phyloP scores from a whole-genome alignment of 2,888 invertebrate species.

The Drosophila paramelanica region DNA sequence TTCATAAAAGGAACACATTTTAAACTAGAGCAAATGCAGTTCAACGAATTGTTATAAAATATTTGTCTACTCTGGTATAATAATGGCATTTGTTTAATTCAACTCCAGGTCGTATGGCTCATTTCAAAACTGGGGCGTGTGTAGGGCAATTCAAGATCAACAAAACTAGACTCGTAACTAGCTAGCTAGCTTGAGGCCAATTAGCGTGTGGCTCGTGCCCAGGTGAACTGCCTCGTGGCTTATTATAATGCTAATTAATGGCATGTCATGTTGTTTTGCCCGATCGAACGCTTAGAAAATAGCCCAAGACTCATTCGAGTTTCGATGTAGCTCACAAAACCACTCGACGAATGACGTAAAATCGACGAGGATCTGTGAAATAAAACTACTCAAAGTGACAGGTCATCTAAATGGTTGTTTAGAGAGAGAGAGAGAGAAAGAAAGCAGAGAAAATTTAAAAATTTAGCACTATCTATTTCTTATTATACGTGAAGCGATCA shows the following conservation, averaged over 20 bases:
- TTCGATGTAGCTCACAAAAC: slow-evolving; percentile 18
- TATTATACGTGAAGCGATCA: no score
- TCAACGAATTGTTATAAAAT: not conserved
- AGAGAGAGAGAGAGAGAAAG: no score
- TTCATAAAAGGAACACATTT: not conserved
- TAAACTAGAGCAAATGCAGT: not conserved
- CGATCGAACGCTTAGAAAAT: slow-evolving; percentile 17
- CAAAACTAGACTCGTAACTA: slow-evolving; percentile 30
- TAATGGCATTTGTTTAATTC: not conserved
- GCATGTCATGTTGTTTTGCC: slow-evolving; percentile 52
- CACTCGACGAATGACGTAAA: slow-evolving; percentile 29
- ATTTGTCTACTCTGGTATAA: not conserved
- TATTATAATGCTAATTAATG: slow-evolving; percentile 72
- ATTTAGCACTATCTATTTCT: no score
- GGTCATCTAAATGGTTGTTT: slow-evolving; percentile 9
- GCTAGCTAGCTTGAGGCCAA: slow-evolving; percentile 34
- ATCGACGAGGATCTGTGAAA: slow-evolving; percentile 29
- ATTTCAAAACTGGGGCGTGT: slow-evolving; percentile 35
- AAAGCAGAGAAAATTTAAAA: not conserved
- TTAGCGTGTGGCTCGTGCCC: slow-evolving; percentile 72
- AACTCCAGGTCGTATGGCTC: not conserved
- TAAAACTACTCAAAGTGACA: slow-evolving; percentile 11
- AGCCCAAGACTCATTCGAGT: slow-evolving; percentile 45
- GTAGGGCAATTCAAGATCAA: slow-evolving; percentile 66
- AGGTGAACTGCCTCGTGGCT: slow-evolving; percentile 71